Conservation (phyloP, 2,797 vertebrate species). For the Lemur catta region DNA sequence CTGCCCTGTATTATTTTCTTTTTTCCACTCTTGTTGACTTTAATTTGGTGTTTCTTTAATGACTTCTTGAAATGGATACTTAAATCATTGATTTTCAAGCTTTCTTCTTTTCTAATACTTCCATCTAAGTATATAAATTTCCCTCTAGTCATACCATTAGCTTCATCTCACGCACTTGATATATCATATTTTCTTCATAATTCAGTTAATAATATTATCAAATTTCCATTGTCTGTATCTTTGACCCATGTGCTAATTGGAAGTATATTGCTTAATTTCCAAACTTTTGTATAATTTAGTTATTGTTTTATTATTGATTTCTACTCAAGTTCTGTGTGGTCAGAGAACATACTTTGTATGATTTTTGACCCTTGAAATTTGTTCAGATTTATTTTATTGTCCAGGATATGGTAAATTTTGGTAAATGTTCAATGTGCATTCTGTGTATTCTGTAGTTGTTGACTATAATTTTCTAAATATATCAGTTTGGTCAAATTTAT, state of each 20-base stretch:
- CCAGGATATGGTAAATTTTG: not conserved
- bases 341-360: not conserved
- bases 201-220: not conserved
- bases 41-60: not conserved
- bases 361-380: slow-evolving; percentile 4
- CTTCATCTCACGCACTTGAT: not conserved
- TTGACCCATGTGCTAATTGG: not conserved
- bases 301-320: not conserved
- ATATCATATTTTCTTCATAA: not conserved
- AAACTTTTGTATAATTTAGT: not conserved
- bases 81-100: not conserved
- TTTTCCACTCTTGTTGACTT: not conserved
- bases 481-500: not conserved
- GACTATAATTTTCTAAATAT: not conserved
- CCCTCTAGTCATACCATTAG: not conserved
- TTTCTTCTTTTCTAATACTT: not conserved
- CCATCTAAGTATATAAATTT: not conserved
- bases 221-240: not conserved
- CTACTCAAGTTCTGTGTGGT: not conserved
- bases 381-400: not conserved
- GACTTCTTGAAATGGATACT: not conserved
- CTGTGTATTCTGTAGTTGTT: not conserved
- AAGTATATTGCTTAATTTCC: not conserved
- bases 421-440: not conserved
- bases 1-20: not conserved